Evolutionary conservation across 2,113 vertebrate species (phyloP).

Genomic region (Pachycephala philippinensis): DNA sequence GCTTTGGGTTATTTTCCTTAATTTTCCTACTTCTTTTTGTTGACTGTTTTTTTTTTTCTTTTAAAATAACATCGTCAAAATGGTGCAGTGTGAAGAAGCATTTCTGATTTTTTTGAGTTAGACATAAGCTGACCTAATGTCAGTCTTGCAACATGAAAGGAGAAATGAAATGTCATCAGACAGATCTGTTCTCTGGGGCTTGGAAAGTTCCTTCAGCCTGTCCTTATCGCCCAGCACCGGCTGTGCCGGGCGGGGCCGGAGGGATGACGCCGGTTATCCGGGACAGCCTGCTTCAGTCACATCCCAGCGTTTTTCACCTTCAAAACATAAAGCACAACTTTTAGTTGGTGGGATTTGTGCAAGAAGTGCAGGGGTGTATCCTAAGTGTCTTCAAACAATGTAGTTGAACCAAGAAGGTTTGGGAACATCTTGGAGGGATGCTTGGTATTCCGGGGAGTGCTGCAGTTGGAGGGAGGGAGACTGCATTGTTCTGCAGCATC

Average conservation of each 20-base stretch:
- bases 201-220: background rate
- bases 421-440: background rate
- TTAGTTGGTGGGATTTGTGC: accelerated
- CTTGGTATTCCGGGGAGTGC: background rate
- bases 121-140: background rate
- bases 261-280: background rate
- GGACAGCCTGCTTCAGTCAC: background rate
- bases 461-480: background rate
- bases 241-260: background rate
- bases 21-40: background rate
- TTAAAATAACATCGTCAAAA: background rate
- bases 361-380: background rate
- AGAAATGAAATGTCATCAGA: background rate
- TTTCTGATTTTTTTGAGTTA: background rate
- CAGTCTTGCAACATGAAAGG: background rate
- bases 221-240: constrained; percentile 49
- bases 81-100: accelerated
- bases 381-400: accelerated
- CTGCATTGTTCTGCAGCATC: constrained; percentile 33
- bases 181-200: background rate
- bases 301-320: background rate
- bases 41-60: background rate
- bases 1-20: accelerated
- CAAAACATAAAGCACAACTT: background rate
- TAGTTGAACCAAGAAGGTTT: background rate